phyloP scores from a whole-genome alignment of 2,888 invertebrate genomes.

The Zygogramma bicolorata region DNA sequence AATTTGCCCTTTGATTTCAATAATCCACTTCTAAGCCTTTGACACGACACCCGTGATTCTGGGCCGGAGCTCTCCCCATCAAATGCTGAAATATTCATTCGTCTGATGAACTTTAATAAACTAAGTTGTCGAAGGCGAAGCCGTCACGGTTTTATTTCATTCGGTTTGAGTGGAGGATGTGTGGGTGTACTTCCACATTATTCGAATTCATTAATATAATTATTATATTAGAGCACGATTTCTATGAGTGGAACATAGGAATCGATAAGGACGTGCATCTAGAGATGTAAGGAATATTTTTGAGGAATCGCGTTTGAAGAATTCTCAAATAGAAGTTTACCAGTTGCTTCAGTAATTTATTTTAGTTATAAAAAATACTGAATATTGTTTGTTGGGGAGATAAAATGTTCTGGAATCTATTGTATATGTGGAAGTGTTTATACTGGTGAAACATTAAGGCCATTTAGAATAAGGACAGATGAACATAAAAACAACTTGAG shows the following conservation, averaged over 20 bases:
- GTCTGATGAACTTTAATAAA: conserved; percentile 5
- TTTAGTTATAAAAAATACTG: too few relatives aligned
- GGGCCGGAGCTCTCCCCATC: conserved; percentile 11
- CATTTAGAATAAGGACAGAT: too few relatives aligned
- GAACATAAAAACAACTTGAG: too few relatives aligned
- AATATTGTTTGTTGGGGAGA: too few relatives aligned
- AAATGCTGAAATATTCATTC: conserved; percentile 28
- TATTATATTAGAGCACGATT: background rate
- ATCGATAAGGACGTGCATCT: too few relatives aligned
- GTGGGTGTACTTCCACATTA: background rate
- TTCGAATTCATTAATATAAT: background rate
- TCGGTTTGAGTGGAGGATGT: background rate
- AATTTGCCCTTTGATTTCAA: conserved; percentile 33
- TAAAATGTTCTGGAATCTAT: too few relatives aligned
- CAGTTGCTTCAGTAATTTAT: too few relatives aligned
- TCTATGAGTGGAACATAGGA: background rate
- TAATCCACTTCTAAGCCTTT: conserved; percentile 34
- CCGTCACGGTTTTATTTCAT: conserved; percentile 8
- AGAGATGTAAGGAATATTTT: too few relatives aligned
- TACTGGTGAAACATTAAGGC: too few relatives aligned
- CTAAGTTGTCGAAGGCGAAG: conserved; percentile 6
- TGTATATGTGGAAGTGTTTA: too few relatives aligned
- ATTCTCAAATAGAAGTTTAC: too few relatives aligned
- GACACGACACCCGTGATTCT: conserved; percentile 24
- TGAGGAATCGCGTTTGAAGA: too few relatives aligned